These are phyloP conservation scores for Axis porcinus DNA, from an alignment of 2,113 vertebrate species.

Conservation along the genomic window DNA sequence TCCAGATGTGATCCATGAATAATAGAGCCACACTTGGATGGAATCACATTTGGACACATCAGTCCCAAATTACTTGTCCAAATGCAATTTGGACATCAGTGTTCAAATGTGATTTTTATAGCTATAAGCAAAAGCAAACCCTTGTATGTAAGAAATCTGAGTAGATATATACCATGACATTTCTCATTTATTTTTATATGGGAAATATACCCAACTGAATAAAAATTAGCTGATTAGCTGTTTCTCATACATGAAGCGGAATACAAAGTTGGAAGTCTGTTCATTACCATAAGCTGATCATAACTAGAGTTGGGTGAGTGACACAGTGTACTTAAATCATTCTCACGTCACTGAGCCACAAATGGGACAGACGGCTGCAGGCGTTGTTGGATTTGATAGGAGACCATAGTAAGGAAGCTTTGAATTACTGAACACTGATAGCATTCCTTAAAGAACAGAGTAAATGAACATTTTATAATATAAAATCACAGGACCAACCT, in stretches of 20 bases:
- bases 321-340: background rate
- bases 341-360: background rate
- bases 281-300: background rate
- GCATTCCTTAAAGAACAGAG: conserved; percentile 27
- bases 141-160: background rate
- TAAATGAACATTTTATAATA: background rate
- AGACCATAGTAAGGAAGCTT: background rate
- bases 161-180: background rate
- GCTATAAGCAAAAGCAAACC: background rate
- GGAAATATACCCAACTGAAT: background rate
- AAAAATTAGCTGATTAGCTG: background rate
- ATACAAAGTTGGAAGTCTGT: background rate
- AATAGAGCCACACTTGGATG: background rate
- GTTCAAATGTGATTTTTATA: conserved; percentile 20
- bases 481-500: background rate
- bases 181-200: conserved; percentile 35
- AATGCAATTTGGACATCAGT: background rate
- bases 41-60: background rate
- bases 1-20: background rate
- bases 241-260: background rate
- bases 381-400: background rate
- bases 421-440: background rate
- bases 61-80: background rate
- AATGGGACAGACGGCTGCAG: background rate
- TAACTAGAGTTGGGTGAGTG: background rate